A percentile compares a stretch with the other conserved stretches of the same genome.
phyloP scores from a whole-genome alignment of 35 echinoderm and acorn worm species.

The Nesometra sesokonis region DNA sequence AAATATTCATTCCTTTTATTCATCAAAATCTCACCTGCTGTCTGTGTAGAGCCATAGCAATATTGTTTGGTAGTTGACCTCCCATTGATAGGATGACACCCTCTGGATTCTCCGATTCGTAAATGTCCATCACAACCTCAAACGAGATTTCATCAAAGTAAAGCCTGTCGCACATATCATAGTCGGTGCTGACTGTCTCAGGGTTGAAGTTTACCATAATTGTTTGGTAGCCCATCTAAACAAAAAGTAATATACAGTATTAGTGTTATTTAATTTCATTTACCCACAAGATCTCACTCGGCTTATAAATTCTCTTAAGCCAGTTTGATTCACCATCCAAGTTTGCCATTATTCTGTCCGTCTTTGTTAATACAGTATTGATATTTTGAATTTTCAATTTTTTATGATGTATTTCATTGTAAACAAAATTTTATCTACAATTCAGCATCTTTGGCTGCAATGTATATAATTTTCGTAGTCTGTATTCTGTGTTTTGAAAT shows the following conservation, averaged over 20 bases:
- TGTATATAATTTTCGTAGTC: no score
- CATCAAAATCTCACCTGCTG: slow-evolving; percentile 48
- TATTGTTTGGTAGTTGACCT: slow-evolving; percentile 97
- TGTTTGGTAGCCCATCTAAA: slow-evolving; percentile 66
- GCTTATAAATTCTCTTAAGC: no score
- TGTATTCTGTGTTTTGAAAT: no score
- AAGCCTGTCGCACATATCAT: slow-evolving; percentile 96
- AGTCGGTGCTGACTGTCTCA: slow-evolving; percentile 97
- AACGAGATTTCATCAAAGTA: slow-evolving; percentile 99
- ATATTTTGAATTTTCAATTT: neutral
- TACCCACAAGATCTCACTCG: no score
- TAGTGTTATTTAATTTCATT: no score
- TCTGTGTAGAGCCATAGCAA: slow-evolving; percentile 90
- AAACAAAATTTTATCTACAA: no score
- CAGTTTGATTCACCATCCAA: no score
- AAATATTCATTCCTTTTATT: neutral
- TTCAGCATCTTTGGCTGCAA: no score
- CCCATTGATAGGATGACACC: slow-evolving; percentile 94
- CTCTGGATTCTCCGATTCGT: slow-evolving; percentile 71
- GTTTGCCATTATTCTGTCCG: neutral
- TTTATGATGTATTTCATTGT: no score
- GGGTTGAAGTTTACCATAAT: slow-evolving; percentile 99
- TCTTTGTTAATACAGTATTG: no score
- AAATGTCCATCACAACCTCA: slow-evolving; percentile 95
- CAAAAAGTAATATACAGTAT: no score